These are phyloP conservation scores for Haemorhous mexicanus DNA, from an alignment of 2,113 vertebrate genomes.

Conservation along the genomic window DNA sequence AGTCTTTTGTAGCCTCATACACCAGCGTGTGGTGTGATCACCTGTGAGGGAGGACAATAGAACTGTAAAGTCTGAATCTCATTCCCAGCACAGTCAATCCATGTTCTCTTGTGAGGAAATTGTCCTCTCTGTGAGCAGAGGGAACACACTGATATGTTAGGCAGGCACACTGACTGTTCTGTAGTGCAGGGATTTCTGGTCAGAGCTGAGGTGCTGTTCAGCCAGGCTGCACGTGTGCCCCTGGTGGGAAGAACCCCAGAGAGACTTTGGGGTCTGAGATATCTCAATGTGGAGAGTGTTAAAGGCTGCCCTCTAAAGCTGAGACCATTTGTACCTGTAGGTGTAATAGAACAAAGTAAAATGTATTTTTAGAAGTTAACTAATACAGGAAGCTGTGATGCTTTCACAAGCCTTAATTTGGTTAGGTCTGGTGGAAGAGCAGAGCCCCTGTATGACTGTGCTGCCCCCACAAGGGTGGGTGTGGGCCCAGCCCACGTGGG, in stretches of 20 bases:
- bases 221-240: not conserved
- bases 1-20: not conserved
- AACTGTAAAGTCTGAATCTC: not conserved
- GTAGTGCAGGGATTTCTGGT: not conserved
- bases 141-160: not conserved
- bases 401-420: not conserved
- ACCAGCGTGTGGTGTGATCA: not conserved
- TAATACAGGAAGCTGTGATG: not conserved
- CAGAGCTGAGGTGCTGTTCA: not conserved
- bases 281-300: not conserved
- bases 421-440: not conserved
- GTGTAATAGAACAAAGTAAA: not conserved
- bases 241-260: not conserved
- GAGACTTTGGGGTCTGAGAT: fast-evolving
- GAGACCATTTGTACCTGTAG: not conserved
- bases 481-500: not conserved
- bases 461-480: not conserved
- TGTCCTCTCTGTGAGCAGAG: not conserved
- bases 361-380: not conserved
- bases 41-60: not conserved
- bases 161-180: not conserved
- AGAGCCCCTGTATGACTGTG: not conserved
- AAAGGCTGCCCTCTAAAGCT: not conserved
- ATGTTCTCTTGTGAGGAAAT: not conserved
- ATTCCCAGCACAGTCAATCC: not conserved